Evolutionary conservation across 2,888 invertebrate species (phyloP), one percentile per base, ranked within the genome.

Genomic region (Mamestra brassicae): DNA sequence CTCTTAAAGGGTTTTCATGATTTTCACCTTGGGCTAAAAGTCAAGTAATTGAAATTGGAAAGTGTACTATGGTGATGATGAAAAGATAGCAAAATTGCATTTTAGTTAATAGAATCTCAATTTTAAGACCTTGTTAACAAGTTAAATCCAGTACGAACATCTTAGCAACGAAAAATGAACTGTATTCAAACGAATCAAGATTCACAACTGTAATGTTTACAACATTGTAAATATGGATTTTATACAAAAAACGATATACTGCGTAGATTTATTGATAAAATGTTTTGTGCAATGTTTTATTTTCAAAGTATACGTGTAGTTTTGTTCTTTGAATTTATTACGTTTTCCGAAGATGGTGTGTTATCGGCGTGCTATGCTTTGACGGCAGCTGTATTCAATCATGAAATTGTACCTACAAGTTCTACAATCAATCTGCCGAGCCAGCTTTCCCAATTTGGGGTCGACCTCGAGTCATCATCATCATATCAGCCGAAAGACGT

Each of bases 291-390:
- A 62, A 63, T 45, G 38, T 80, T 71, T 74, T 83, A 75, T 75
- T 65, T 55, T 66, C 34, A 8, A 34, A 54, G 57, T 52, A 57
- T 55, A 71, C 67, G 7, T 13, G 42, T 74, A 11, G 45, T 47
- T 67, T 34, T 50, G 55, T 61, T 36, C 15, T 54, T 65, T 67
- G 63, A 66, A 54, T 80, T 69, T 83, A 69, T 76, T 65, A 45
- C 34, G n/a, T 62, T 75, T 80, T 60, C 8, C 36, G n/a, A 66
- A 60, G 71, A 80, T 69, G 65, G 17, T 47, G 58, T 62, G 69
- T 82, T 84, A 76, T 80, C 72, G 47, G 47, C n/a, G 45, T 36
- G 60, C 60, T n/a, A 72, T 50, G 84, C 76, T 80, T 47, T 61
- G 45, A 34, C 52, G 52, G 60, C 10, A 65, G 42, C 1, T 57